Evolutionary conservation across 1,140 invertebrate species (phyloP), one percentile per base, ranked within the genome.

Genomic region (Pantala flavescens): DNA sequence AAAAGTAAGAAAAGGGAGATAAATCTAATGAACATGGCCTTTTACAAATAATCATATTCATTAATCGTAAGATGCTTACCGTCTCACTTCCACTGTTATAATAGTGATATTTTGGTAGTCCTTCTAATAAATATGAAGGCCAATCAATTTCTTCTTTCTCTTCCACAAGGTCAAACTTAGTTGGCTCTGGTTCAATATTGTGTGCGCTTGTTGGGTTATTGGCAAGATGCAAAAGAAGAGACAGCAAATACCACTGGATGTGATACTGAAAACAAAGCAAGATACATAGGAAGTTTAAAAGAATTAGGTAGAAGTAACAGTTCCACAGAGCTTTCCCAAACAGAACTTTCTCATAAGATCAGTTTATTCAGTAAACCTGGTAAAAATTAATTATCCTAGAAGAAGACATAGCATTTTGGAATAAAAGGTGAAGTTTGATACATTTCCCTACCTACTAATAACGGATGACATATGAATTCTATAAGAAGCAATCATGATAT

Each of bases 101-200:
- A 24, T 71, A 74, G 74, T 82, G 82, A 76, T 83, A 84, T 3
- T 82, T 77, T 7, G 81, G 78, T 55, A 83, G 77, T 0, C 81
- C 83, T 74, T 84, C 84, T 71, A 80, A 82, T n/a, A 84, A 79
- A 79, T 84, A 83, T 23, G 81, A 75, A 0, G 75, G 79, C 84
- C 83, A 84, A 75, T 84, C 81, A 73, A 84, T 82, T 75, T 83
- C 82, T 73, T 84, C 81, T 7, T 76, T 74, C 24, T 77, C 72
- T 23, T 78, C 78, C 36, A 78, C 79, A 16, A 81, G 79, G 28
- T 79, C 78, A 72, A 23, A 70, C 73, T 76, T 24, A 49, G 19
- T 72, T 36, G 70, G 23, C 71, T 75, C 73, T 75, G 55, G 70
- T 55, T 36, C 14, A 21, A 24, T 43, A 43, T 71, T 19, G 82